Evolutionary conservation across 2,888 invertebrate species (phyloP).

Genomic region (Ceraclea dissimilis): DNA sequence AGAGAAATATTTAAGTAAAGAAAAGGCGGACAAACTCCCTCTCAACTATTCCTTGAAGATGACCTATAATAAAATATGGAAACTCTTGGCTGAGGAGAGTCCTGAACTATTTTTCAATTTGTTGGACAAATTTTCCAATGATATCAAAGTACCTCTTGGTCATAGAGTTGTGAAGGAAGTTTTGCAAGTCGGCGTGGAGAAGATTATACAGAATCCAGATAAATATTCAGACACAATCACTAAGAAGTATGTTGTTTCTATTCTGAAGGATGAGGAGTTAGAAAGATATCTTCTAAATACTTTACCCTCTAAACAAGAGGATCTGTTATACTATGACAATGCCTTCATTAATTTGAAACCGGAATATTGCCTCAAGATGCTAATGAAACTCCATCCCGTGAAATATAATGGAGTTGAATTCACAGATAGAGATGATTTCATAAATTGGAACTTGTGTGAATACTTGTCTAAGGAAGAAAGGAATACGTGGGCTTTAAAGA

Average conservation of each 20-base stretch:
- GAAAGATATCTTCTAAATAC: conserved; percentile 11
- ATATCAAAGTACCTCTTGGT: conserved; percentile 5
- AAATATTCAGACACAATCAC: not conserved
- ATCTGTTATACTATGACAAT: conserved; percentile 2
- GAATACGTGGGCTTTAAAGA: conserved; percentile 15
- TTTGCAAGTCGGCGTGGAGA: not conserved
- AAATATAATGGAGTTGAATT: conserved; percentile 16
- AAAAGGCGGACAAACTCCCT: not conserved
- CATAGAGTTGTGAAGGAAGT: not conserved
- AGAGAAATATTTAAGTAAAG: conserved; percentile 22
- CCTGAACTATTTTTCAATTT: conserved; percentile 14
- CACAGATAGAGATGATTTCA: conserved; percentile 7
- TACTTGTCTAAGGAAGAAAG: conserved; percentile 9
- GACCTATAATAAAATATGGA: conserved; percentile 5
- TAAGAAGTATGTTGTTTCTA: not conserved
- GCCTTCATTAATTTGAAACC: conserved; percentile 2
- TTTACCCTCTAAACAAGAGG: conserved; percentile 5
- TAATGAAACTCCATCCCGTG: conserved; percentile 18
- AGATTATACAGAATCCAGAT: not conserved
- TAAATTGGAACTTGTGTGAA: conserved; percentile 5
- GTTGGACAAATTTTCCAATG: not conserved
- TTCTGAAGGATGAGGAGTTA: conserved; percentile 16
- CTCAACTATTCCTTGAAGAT: not conserved
- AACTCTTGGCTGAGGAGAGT: conserved; percentile 8
- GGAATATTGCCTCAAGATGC: not conserved